Percentiles rank a stretch among this genome's conserved stretches.
Conservation (phyloP, 2,113 vertebrate species). For the Pristiophorus japonicus region DNA sequence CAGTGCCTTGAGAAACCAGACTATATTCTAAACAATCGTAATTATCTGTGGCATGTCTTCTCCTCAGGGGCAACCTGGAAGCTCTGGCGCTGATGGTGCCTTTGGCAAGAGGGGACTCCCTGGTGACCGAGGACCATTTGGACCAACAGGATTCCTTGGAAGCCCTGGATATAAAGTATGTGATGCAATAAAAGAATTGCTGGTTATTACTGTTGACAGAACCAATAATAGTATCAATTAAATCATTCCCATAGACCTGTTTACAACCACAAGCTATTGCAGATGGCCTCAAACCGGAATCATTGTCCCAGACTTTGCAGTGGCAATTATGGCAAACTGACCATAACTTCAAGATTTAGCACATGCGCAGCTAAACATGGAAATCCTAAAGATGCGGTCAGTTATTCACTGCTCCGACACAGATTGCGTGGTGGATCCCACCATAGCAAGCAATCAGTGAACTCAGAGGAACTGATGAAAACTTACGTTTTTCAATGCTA, state of each 20-base stretch:
- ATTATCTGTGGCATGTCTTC: neutral
- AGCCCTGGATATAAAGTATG: conserved; percentile 67
- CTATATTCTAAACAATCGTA: neutral
- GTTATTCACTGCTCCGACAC: too few relatives aligned
- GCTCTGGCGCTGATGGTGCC: conserved; percentile 52
- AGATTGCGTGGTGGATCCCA: too few relatives aligned
- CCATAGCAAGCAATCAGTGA: too few relatives aligned
- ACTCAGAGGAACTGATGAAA: too few relatives aligned
- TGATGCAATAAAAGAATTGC: conserved; percentile 36
- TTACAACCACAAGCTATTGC: neutral
- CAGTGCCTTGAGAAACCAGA: neutral
- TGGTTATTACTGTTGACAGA: neutral
- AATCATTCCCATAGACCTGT: neutral
- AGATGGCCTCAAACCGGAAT: neutral
- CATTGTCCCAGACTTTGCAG: too few relatives aligned
- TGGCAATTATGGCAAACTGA: too few relatives aligned
- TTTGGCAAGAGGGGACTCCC: conserved; percentile 61
- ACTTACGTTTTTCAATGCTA: too few relatives aligned
- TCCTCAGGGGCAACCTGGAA: conserved; percentile 64
- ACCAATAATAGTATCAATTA: neutral
- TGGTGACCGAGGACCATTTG: conserved; percentile 59
- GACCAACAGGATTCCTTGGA: conserved; percentile 57
- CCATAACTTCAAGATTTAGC: too few relatives aligned
- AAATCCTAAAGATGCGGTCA: too few relatives aligned
- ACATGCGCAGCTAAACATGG: too few relatives aligned